Evolutionary conservation across 2,113 vertebrate genomes (phyloP).

Genomic region (Embiotoca jacksoni): DNA sequence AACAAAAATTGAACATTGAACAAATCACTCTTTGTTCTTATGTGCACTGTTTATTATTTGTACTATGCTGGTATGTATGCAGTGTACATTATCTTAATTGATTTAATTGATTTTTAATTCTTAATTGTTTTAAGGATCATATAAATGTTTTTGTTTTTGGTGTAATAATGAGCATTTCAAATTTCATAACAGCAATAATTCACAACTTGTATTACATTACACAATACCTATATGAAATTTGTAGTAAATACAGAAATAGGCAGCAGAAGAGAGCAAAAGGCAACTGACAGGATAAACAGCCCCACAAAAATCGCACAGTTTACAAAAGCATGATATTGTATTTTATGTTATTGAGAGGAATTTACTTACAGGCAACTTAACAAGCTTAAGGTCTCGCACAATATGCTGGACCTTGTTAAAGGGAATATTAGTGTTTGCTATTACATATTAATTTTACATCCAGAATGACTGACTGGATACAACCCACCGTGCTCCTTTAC

Average conservation of each 20-base stretch:
- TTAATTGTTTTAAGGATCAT: too few relatives aligned
- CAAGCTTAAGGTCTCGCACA: constrained; percentile 58
- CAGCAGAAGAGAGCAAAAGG: constrained; percentile 8
- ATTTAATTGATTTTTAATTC: too few relatives aligned
- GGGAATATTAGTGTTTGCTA: constrained; percentile 80
- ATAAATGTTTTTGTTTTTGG: background rate
- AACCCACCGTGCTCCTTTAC: constrained; percentile 67
- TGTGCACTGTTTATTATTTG: background rate
- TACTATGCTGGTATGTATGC: background rate
- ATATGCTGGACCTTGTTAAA: constrained; percentile 72
- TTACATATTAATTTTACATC: constrained; percentile 83
- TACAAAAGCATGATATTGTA: constrained; percentile 54
- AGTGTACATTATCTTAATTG: background rate
- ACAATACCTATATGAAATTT: constrained; percentile 14
- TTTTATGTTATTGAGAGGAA: constrained; percentile 68
- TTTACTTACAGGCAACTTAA: constrained; percentile 58
- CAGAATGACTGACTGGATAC: constrained; percentile 70
- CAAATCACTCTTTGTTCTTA: background rate
- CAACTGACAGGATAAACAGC: constrained; percentile 27
- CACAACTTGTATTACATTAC: background rate
- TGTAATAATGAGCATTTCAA: background rate
- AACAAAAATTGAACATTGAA: background rate
- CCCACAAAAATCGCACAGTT: constrained; percentile 33
- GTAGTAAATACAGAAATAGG: constrained; percentile 8
- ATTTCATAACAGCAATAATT: constrained; percentile 6